These are phyloP conservation scores for Varecia variegata DNA, from an alignment of 2,797 vertebrate species.

Conservation along the genomic window DNA sequence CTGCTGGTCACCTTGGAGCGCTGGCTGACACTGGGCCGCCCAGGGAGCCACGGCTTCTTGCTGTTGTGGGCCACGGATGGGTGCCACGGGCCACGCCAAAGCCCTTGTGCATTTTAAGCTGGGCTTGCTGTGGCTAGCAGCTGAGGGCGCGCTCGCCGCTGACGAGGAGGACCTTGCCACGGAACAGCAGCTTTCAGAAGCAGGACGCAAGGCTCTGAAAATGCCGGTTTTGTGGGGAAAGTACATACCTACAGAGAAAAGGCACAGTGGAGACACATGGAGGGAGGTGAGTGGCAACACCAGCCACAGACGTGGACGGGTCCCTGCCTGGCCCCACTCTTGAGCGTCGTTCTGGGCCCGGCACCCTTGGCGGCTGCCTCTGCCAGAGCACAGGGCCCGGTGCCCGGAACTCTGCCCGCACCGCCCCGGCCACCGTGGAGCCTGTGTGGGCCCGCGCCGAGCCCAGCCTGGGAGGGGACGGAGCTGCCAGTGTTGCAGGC, in stretches of 20 bases:
- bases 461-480: neutral
- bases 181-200: neutral
- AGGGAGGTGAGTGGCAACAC: neutral
- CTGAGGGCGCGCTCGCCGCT: neutral
- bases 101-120: neutral
- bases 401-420: accelerated
- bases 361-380: neutral
- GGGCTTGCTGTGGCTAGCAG: neutral
- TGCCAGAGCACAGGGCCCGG: neutral
- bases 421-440: neutral
- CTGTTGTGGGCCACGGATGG: neutral
- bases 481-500: neutral
- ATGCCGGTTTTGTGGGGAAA: neutral
- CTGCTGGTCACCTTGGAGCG: neutral
- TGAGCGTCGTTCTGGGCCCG: neutral
- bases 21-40: too few relatives aligned
- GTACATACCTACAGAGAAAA: neutral
- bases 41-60: neutral
- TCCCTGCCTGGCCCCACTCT: neutral
- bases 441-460: too few relatives aligned
- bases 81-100: neutral
- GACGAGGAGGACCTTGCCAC: neutral
- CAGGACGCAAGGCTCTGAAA: neutral
- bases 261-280: neutral
- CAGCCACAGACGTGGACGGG: neutral